Conservation (phyloP, 2,113 vertebrate species). For the Thalassoma bifasciatum region DNA sequence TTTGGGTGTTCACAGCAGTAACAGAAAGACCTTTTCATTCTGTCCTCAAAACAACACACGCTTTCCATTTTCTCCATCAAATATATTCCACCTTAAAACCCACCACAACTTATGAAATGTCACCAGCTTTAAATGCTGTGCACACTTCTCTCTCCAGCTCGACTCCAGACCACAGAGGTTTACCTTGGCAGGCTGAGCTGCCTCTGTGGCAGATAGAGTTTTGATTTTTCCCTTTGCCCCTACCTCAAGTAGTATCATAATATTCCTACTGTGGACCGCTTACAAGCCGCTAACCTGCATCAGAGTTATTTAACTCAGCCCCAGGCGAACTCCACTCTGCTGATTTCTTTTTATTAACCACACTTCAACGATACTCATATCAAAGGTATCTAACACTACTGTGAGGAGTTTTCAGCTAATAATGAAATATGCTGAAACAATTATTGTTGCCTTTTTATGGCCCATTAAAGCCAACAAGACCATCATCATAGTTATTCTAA, state of each 20-base stretch:
- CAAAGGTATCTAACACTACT: not conserved
- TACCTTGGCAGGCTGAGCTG: conserved; percentile 53
- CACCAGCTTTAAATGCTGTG: conserved; percentile 29
- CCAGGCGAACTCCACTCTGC: not conserved
- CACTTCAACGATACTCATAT: not conserved
- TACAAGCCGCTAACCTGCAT: conserved; percentile 4
- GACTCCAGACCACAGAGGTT: conserved; percentile 47
- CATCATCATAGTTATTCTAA: too few species aligned
- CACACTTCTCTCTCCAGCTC: conserved; percentile 34
- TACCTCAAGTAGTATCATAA: conserved; percentile 22
- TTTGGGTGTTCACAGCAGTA: conserved; percentile 36
- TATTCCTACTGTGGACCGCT: not conserved
- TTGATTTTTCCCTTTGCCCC: conserved; percentile 18
- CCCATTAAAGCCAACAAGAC: too few species aligned
- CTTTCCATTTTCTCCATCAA: conserved; percentile 63
- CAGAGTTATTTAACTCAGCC: conserved; percentile 9
- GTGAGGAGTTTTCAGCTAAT: too few species aligned
- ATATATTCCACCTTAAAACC: conserved; percentile 33
- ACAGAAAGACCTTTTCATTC: conserved; percentile 59
- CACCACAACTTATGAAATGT: conserved; percentile 38
- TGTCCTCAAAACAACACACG: conserved; percentile 58
- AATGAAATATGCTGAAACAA: too few species aligned
- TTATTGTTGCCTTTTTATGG: too few species aligned
- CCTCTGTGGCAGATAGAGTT: conserved; percentile 27
- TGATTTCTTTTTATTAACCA: not conserved